These are phyloP conservation scores for Catalaphyllia jardinei DNA, from an alignment of 64 coral and sea anemone species.

Conservation along the genomic window DNA sequence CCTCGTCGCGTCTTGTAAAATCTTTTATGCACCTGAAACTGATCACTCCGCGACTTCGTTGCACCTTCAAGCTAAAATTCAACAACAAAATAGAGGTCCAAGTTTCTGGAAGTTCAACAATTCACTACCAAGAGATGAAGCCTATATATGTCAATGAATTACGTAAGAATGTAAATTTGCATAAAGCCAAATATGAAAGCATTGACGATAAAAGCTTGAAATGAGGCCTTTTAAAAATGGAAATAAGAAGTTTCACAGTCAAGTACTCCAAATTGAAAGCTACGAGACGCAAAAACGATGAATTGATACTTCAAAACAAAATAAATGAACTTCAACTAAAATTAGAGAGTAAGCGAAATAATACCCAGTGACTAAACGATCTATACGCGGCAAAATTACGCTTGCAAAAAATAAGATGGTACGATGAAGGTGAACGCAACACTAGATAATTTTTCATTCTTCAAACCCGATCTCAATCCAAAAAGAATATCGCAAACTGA, in stretches of 20 bases:
- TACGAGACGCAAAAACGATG: background rate
- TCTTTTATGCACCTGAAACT: background rate
- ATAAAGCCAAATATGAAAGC: background rate
- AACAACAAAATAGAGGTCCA: background rate
- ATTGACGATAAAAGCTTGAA: background rate
- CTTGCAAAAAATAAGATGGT: background rate
- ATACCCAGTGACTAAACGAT: no score
- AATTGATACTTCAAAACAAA: background rate
- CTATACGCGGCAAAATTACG: no score
- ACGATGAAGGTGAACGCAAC: constrained; percentile 3
- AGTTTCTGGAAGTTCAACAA: background rate
- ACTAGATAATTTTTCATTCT: background rate
- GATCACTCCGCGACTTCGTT: constrained; percentile 7
- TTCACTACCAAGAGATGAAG: background rate
- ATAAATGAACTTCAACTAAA: no score
- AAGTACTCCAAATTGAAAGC: background rate
- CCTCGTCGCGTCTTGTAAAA: background rate
- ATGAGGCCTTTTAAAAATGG: background rate
- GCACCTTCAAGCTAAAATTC: background rate
- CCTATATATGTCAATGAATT: background rate
- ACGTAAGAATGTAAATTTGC: background rate
- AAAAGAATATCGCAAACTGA: background rate
- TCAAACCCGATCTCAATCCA: background rate
- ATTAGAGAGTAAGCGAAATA: no score
- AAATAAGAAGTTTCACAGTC: background rate